Evolutionary conservation across 64 coral and sea anemone species (phyloP), one percentile per base, ranked within the genome.

Genomic region (Acropora yongei): DNA sequence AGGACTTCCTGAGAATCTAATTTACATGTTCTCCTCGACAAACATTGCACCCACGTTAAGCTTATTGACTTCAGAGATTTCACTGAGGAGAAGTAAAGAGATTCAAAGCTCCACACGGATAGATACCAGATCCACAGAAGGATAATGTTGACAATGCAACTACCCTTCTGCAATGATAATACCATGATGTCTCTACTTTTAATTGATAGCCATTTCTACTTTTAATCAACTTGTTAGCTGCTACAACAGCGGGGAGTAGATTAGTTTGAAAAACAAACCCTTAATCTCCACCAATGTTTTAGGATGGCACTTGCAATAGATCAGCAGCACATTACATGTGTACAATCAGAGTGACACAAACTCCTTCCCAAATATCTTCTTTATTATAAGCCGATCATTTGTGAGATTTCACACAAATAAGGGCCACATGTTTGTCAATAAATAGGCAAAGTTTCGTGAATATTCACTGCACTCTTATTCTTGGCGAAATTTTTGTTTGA

Each of bases 241-340:
- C 80, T 43, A 53, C 80, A 82, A 82, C 80, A 16, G 50, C 80
- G 61, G 51, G 53, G 49, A 82, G 80, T 82, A 82, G 17, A 82
- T 82, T 82, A 18, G 80, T 63, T 82, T 82, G 49, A 18, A 82
- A 82, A 82, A 82, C 49, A 82, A 41, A 82, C 80, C 41, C 80
- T 82, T 82, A 61, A 82, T 82, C 49, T 82, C 80, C 80, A 82
- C 80, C 51, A 63, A 58, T 43, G 60, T 82, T 82, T 58, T 82
- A 82, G 80, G 49, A 82, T 82, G 80, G 50, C 80, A 82, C 80
- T 82, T 82, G 80, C 78, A 80, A 67, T 67, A 67, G 63, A 68
- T 68, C 11, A 18, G 63, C 2, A 68, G 5, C 63, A 68, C 63
- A 18, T 4, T 68, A 16, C 12, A 68, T 16, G 63, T 68, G 63